Evolutionary conservation across 2,888 invertebrate species (phyloP).

Genomic region (Petrophora chlorosata): DNA sequence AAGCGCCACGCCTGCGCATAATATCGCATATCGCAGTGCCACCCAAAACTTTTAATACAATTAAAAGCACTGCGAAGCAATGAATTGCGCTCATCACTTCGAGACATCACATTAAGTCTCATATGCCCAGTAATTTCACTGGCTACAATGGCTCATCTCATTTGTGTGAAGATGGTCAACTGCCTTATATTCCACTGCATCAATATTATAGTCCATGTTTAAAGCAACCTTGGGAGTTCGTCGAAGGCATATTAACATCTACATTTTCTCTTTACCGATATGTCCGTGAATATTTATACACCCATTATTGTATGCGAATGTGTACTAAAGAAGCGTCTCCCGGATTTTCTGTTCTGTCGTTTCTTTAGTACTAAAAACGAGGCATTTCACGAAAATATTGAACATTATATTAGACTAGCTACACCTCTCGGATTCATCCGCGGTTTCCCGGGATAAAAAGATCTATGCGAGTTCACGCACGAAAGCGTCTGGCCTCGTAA

Average conservation of each 20-base stretch:
- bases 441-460: no score
- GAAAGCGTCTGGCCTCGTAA: no score
- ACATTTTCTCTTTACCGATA: constrained; percentile 5
- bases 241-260: constrained; percentile 12
- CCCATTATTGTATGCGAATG: constrained; percentile 4
- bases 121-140: no score
- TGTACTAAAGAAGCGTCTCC: background rate
- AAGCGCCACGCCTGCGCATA: no score
- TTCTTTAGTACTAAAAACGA: constrained; percentile 2
- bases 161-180: background rate
- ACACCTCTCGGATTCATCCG: no score
- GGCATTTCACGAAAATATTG: background rate
- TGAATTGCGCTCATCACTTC: no score
- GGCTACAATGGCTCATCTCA: background rate
- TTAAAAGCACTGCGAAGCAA: no score
- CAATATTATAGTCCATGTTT: background rate
- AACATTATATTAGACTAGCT: no score
- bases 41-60: no score
- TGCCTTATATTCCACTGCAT: background rate
- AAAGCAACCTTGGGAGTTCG: constrained; percentile 14
- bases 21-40: no score
- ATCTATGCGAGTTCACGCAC: no score
- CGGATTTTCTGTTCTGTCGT: background rate
- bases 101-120: no score
- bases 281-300: constrained; percentile 9